Evolutionary conservation across 2,797 vertebrate species (phyloP).

Genomic region (Naso thynnoides): DNA sequence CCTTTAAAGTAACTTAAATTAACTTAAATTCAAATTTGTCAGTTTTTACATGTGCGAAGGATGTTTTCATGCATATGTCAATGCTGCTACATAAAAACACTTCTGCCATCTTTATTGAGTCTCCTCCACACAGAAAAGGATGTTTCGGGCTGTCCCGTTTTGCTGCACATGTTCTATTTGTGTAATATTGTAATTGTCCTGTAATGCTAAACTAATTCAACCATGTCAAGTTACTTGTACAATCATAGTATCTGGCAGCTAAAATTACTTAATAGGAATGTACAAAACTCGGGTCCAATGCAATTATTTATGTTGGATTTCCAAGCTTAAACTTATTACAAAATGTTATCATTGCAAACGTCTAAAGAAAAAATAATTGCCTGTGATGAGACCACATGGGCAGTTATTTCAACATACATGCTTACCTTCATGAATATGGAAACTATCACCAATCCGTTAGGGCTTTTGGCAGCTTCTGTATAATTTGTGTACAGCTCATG

Average conservation of each 20-base stretch:
- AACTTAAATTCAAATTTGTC: too few species aligned
- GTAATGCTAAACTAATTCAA: conserved; percentile 22
- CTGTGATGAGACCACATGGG: conserved; percentile 1
- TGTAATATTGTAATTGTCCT: conserved; percentile 17
- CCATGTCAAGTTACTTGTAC: conserved; percentile 5
- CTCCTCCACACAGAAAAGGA: conserved; percentile 1
- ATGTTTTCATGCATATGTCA: neutral
- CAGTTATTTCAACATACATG: conserved; percentile 4
- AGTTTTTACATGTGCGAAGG: too few species aligned
- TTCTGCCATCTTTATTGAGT: conserved; percentile 5
- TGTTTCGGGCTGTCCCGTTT: conserved; percentile 5
- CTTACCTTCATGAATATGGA: conserved; percentile 99
- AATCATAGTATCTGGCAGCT: neutral
- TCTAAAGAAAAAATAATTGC: neutral
- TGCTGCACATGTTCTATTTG: conserved; percentile 4
- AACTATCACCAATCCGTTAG: conserved; percentile 97
- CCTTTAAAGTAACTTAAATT: too few species aligned
- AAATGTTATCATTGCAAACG: conserved; percentile 17
- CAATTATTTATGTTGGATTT: conserved; percentile 9
- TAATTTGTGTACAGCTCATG: conserved; percentile 98
- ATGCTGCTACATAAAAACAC: neutral
- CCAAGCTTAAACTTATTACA: conserved; percentile 1
- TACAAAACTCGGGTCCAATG: neutral
- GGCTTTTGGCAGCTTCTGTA: conserved; percentile 98
- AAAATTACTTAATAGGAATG: neutral